Conservation (phyloP, 2,113 vertebrate species). For the Poecile atricapillus region DNA sequence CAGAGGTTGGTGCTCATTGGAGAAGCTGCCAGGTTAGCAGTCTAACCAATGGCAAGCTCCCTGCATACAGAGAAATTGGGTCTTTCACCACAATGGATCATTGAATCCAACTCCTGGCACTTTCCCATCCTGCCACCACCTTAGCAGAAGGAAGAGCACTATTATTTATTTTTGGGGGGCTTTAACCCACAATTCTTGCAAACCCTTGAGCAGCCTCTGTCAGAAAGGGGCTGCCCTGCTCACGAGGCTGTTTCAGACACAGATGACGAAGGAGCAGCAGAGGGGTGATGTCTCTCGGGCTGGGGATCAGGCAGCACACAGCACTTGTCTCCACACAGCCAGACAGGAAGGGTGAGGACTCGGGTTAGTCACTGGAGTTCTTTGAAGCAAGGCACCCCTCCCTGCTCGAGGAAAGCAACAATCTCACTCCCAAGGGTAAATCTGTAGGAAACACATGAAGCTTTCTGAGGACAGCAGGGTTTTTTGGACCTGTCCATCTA, state of each 20-base stretch:
- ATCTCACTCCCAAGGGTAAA: neutral
- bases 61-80: accelerated
- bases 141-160: neutral
- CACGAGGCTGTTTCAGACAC: neutral
- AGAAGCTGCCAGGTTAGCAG: neutral
- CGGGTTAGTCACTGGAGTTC: neutral
- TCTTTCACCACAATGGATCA: neutral
- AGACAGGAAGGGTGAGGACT: neutral
- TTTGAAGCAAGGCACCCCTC: neutral
- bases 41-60: neutral
- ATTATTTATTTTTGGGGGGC: neutral
- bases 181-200: neutral
- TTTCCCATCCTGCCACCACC: neutral
- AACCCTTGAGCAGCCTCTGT: neutral
- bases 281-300: neutral
- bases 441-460: neutral
- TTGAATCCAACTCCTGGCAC: neutral
- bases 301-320: neutral
- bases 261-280: neutral
- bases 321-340: neutral
- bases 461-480: accelerated
- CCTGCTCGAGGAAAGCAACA: neutral
- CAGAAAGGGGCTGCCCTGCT: neutral
- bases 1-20: neutral
- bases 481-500: neutral